Evolutionary conservation across 1,140 invertebrate genomes (phyloP), one percentile per base, ranked within the genome.

Genomic region (Apis dorsata): DNA sequence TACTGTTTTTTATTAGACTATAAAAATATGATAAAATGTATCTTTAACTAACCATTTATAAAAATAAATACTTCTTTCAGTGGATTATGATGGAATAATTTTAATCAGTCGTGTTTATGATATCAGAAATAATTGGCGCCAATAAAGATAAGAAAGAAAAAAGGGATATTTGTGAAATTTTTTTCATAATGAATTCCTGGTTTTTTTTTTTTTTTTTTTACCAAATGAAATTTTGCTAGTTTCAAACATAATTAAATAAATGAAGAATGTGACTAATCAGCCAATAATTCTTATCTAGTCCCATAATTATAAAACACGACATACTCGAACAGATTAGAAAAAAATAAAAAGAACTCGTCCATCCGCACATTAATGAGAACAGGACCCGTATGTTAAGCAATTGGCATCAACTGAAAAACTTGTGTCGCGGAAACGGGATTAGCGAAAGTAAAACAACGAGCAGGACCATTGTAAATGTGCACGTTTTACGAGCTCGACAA

Each of bases 401-500:
- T 55, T 11, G 59, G 49, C 51, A 44, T 34, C 63, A 71, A 51
- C 60, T 73, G 53, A 87, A 76, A 81, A 81, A 66, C 66, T 83
- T 53, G 55, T 63, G 79, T n/a, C 57, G 34, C 65, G 65, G 83
- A 86, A 87, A 70, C 15, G 72, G 72, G 62, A 86, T 59, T 76
- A 76, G 76, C 81, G 86, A 87, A 87, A 87, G 86, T 86, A 78
- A 55, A 70, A 68, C 51, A 59, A 76, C 55, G 51, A 11, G 60
- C 55, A 72, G 49, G 72, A 19, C 53, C 73, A 81, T 86, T 86
- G 77, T 81, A 53, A 60, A 73, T 60, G 86, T n/a, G 60, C 66
- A 53, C 65, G 60, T 86, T 84, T 83, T 83, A 65, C 85, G 73
- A 71, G 63, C 85, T 77, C 73, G 63, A 86, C 81, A 81, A 86